Evolutionary conservation across 1,140 invertebrate genomes (phyloP).

Genomic region (Cotesia vestalis): DNA sequence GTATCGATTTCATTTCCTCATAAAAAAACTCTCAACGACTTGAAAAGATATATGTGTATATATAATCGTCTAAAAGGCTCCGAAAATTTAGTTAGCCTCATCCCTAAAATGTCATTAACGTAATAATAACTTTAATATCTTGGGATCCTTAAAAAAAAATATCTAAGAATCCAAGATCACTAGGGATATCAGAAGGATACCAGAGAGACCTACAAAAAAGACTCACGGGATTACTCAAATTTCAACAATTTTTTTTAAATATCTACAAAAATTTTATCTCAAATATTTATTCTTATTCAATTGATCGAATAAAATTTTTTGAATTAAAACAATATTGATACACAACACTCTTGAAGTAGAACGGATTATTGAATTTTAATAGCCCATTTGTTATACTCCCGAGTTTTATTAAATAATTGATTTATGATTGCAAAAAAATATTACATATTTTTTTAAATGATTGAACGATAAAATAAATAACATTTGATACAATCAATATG

Average conservation of each 20-base stretch:
- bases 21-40: neutral
- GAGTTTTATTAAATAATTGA: neutral
- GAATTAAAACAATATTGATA: too few species aligned
- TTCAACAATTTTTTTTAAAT: neutral
- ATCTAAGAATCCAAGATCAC: conserved; percentile 27
- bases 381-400: conserved; percentile 18
- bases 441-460: neutral
- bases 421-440: neutral
- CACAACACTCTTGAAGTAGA: too few species aligned
- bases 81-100: neutral
- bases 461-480: neutral
- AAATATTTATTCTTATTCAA: too few species aligned
- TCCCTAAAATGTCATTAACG: neutral
- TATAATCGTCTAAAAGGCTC: neutral
- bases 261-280: too few species aligned
- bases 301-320: too few species aligned
- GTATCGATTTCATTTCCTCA: neutral
- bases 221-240: neutral
- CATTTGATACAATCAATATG: neutral
- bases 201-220: neutral
- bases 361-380: too few species aligned
- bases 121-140: neutral
- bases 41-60: neutral
- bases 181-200: neutral
- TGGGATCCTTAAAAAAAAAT: conserved; percentile 17